A percentile compares a stretch with the other conserved stretches of the same genome.
phyloP scores from a whole-genome alignment of 1,140 invertebrate species.

The Trichoplusia ni region DNA sequence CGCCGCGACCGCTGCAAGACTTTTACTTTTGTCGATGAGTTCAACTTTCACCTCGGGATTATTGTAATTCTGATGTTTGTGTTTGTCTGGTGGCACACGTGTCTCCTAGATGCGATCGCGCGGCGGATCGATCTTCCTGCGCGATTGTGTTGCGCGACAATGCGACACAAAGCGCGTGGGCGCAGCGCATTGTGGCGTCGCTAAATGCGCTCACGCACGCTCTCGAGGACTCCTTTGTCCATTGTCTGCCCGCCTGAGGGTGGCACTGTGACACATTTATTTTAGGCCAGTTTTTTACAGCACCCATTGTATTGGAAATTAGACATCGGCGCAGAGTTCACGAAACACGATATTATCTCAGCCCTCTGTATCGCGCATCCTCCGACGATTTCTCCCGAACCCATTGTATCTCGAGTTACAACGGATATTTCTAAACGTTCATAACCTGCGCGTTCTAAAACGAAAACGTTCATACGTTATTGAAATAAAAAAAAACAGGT shows the following conservation, averaged over 20 bases:
- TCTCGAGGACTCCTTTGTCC: conserved; percentile 66
- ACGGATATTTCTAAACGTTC: conserved; percentile 48
- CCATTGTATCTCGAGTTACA: conserved; percentile 57
- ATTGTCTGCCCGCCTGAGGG: conserved; percentile 74
- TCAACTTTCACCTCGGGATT: conserved; percentile 78
- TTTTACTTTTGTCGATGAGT: conserved; percentile 72
- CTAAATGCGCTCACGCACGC: conserved; percentile 55
- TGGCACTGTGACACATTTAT: conserved; percentile 80
- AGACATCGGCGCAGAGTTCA: conserved; percentile 73
- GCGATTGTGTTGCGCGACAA: conserved; percentile 60
- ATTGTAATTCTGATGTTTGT: conserved; percentile 70
- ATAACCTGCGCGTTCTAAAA: conserved; percentile 42
- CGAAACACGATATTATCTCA: conserved; percentile 73
- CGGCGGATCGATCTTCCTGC: conserved; percentile 63
- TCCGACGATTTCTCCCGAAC: conserved; percentile 55
- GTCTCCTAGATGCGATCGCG: conserved; percentile 39
- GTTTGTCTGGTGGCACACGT: conserved; percentile 47
- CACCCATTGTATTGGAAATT: conserved; percentile 79
- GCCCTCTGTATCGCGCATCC: conserved; percentile 60
- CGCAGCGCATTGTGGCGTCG: conserved; percentile 71
- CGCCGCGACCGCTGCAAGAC: conserved; percentile 44
- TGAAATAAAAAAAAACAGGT: conserved; percentile 71
- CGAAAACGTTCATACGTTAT: conserved; percentile 48
- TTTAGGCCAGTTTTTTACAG: conserved; percentile 75
- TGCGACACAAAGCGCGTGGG: conserved; percentile 64